Base-by-base conservation (phyloP, 1,140 invertebrate genomes). In the Atta colombica region DNA sequence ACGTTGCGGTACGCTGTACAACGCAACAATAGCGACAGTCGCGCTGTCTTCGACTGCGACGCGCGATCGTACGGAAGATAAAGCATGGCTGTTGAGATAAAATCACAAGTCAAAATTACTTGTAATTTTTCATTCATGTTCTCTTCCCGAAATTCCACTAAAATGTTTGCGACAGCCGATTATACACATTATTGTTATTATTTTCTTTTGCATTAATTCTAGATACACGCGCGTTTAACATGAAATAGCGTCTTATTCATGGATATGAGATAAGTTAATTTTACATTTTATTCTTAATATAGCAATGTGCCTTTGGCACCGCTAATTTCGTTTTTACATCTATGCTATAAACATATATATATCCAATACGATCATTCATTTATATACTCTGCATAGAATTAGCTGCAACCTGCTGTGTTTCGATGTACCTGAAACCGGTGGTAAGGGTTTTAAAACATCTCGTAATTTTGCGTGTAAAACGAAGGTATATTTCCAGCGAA, bases 351-450 rank as follows among this genome's bases (percentile, higher is more conserved):
- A 35, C 31, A 35, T 45, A 45, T 10, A 45, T 45, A 45, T 51
- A 14, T 71, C 16, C 31, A 71, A 71, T 80, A 39, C 21, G n/a
- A 69, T 12, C 0, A 21, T 66, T 35, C 5, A 28, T 60, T 82
- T 61, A 18, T 7, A 35, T 84, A 39, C 49, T 71, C 16, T 16
- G 8, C 28, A 21, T 45, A 51, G 55, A 61, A 16, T 71, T 61
- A 68, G 25, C 51, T 35, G 55, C 68, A 28, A 4, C 72, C 80
- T 84, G 69, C 69, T 84, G 80, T 84, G 80, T 84, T 84, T 84
- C 55, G 69, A 84, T 12, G 80, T 84, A 84, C 80, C 80, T 84
- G 80, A 84, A 84, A 84, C 80, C 80, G 80, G 69, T 84, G 80
- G 80, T 84, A 74, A 84, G 69, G 80, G 80, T 84, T 75, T 71